Base-by-base conservation (phyloP, 2,113 vertebrate species). In the Rhizomys pruinosus region DNA sequence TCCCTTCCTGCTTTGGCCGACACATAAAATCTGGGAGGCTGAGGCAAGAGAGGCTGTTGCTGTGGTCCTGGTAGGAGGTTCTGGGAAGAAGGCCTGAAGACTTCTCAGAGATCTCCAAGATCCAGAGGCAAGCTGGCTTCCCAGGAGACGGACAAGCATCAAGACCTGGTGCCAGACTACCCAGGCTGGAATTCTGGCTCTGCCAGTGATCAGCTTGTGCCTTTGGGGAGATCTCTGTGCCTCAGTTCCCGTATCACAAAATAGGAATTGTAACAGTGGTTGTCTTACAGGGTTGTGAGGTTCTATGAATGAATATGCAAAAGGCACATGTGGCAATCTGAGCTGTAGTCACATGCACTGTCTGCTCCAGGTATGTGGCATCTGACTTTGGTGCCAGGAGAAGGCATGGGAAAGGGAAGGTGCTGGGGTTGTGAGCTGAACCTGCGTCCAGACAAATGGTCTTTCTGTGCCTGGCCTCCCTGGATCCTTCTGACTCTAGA, bases 361-460 rank as follows among this genome's bases (percentile, higher is more conserved):
- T 76, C 37, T n/a, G 34, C 44, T 92, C 68, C 37, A 37, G 13
- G 8, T 5, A 8, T 1, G 72, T 20, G 34, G 37, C 37, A 9
- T 63, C 12, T 10, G 2, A 55, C 66, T 37, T 7, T 57, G 63
- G 78, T n/a, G 57, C n/a, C 16, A 29, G 15, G 63, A 84, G 61
- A 42, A 84, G 7, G n/a, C n/a, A n/a, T n/a, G 84, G 52, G 71
- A 72, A 25, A 71, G 71, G 32, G 34, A 39, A 87, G 64, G 88
- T 81, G 86, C 93, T 15, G 3, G 63, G 81, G 72, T 89, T 76
- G 87, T 1, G 44, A 85, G 71, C 79, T 92, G 96, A 89, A 94
- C 71, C 90, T 42, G 78, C 92, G 88, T 95, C 97, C 68, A 81
- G 92, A 88, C 97, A 97, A 95, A 97, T 90, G 96, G 96, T 90